Base-by-base conservation (phyloP, 2,113 vertebrate genomes). In the Cottus gobio region DNA sequence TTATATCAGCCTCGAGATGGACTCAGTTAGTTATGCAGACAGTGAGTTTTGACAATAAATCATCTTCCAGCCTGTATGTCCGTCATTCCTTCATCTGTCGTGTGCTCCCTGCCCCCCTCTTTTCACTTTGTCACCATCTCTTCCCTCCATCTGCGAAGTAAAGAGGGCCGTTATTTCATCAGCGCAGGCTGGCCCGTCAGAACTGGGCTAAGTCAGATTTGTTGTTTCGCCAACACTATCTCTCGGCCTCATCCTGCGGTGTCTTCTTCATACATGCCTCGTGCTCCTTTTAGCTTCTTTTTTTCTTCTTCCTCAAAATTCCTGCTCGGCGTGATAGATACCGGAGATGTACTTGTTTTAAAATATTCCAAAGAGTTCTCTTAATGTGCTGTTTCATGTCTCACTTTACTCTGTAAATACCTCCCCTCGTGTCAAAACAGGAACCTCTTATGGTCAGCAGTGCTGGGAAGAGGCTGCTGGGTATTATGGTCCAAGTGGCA, bases 31-130 rank as follows among this genome's bases (percentile, higher is more conserved):
- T 82, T 81, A 79, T 80, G 75, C 73, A 74, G 79, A 72, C 85
- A 77, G 72, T 74, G 61, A 82, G 34, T 80, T 82, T 80, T 39
- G 37, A 58, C 77, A 36, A 68, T 88, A 86, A 89, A 82, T 91
- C 88, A 80, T 88, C 85, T 61, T 57, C 57, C 68, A 73, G 68
- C 75, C 73, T 67, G 78, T 20, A 48, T 34, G 79, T 77, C 85
- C 73, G n/a, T 90, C 89, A 75, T 57, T 83, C 83, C 76, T 69
- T 91, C 87, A 77, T 85, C 91, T 91, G 88, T 87, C 36, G 39
- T 82, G 82, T 69, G 84, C 71, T 84, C 84, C 52, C 48, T 52
- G 48, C 50, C 26, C 56, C 54, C 86, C 58, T 71, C 78, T 44
- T 83, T 52, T 85, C 83, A 77, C 82, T 89, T 83, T 85, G 71